Base-by-base conservation (phyloP, 30 jellyfish, hydroid and myxozoan species). In the Cassiopea xamachana region DNA sequence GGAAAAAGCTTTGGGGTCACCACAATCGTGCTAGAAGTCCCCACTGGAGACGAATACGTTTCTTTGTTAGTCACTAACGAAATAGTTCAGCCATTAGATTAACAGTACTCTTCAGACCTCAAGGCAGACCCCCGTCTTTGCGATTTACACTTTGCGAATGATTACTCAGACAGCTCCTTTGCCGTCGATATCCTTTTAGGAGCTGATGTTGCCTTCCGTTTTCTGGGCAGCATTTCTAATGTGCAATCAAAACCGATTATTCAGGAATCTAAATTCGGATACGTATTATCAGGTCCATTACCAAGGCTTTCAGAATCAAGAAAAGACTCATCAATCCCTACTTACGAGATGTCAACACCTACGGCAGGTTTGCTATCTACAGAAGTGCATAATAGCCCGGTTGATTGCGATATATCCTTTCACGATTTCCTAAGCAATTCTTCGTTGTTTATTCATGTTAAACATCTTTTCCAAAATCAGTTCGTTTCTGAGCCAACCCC, bases 171-270 rank as follows among this genome's bases (percentile, higher is more conserved):
- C 64, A 4, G 9, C 64, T 51, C 64, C 64, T 51, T 51, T 9
- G 9, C 9, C 9, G 64, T 51, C 8, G 64, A 51, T 51, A 51
- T 51, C 9, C 77, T 84, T 27, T 19, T 84, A 9, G 92, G 92
- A 14, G 85, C 85, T 46, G 92, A 84, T 69, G 85, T 86, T 73
- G 77, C 85, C 62, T 84, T 64, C 58, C 92, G 92, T 49, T 72
- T 84, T 45, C 86, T 84, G 3, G 92, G 92, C n/a, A 16, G 27
- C 72, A 18, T 84, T 70, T 27, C 48, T 27, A 48, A 72, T 5
- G 55, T 10, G n/a, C 44, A 43, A 39, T 44, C 72, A 2, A 60
- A 84, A 45, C 85, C 85, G 7, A 8, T 68, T 73, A 49, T 84
- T 19, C 92, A 84, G 48, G 61, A 84, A 12, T 84, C 92, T n/a